phyloP scores from a whole-genome alignment of 2,888 invertebrate species.

The Lasioglossum zephyrum region DNA sequence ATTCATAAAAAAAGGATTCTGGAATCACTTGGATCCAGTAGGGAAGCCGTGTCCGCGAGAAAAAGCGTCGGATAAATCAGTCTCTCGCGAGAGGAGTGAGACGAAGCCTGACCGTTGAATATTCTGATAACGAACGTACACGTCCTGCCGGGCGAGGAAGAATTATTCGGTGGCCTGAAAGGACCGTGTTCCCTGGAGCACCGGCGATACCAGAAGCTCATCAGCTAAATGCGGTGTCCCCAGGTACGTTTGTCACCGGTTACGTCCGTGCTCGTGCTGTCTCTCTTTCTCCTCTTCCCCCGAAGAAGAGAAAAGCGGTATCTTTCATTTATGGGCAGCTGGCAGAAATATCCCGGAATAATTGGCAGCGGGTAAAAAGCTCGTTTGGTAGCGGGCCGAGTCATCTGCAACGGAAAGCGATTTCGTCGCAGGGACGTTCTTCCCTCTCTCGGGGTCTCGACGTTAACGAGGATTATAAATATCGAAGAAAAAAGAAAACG shows the following conservation, averaged over 20 bases:
- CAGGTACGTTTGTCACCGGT: not conserved
- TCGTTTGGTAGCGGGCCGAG: slow-evolving; percentile 1
- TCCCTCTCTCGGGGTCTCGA: not conserved
- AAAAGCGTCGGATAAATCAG: not conserved
- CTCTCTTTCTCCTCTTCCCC: not conserved
- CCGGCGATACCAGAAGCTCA: slow-evolving; percentile 15
- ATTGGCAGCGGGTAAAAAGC: slow-evolving; percentile 1
- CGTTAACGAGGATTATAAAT: slow-evolving; percentile 67
- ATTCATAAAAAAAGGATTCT: not conserved
- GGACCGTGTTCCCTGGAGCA: not conserved
- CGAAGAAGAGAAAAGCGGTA: not conserved
- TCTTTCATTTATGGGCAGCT: slow-evolving; percentile 14
- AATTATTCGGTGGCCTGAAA: not conserved
- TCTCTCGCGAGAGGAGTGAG: not conserved
- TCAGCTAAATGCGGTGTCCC: slow-evolving; percentile 12
- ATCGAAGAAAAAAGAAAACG: slow-evolving; percentile 43
- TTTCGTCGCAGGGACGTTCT: slow-evolving; percentile 22
- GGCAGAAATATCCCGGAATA: slow-evolving; percentile 16
- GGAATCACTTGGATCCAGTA: not conserved
- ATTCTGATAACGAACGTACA: not conserved
- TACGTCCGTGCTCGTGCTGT: too few relatives aligned
- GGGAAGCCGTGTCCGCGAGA: not conserved
- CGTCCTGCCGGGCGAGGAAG: not conserved
- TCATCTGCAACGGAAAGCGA: slow-evolving; percentile 31
- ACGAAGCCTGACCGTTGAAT: slow-evolving; percentile 1